phyloP scores from a whole-genome alignment of 1,140 invertebrate species.

The Scaptomyza hsui region DNA sequence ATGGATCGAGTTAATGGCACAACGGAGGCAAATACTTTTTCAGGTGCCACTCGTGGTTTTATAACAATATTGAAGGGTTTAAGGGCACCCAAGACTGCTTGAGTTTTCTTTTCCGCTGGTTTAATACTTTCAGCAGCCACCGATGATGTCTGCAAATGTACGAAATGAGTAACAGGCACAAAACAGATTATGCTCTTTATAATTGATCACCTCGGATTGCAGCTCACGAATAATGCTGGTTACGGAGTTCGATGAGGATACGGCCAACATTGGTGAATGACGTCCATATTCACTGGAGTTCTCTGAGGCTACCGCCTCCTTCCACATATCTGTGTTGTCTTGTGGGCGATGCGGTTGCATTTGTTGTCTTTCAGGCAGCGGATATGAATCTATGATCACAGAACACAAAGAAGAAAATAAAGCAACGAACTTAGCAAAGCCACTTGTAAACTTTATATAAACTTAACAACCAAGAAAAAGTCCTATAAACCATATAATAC shows the following conservation, averaged over 20 bases:
- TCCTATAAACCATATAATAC: neutral
- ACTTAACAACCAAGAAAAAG: neutral
- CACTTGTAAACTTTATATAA: neutral
- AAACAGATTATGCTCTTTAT: neutral
- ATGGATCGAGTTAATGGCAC: conserved; percentile 84
- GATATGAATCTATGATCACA: conserved; percentile 18
- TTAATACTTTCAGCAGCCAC: conserved; percentile 45
- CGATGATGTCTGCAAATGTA: conserved; percentile 47
- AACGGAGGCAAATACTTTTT: conserved; percentile 84
- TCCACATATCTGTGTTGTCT: conserved; percentile 38
- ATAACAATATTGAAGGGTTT: conserved; percentile 59
- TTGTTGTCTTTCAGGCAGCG: neutral
- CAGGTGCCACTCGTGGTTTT: conserved; percentile 75
- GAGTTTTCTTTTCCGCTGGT: conserved; percentile 8
- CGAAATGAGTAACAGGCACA: neutral
- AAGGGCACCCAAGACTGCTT: neutral
- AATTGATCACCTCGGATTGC: conserved; percentile 55
- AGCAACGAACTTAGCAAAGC: neutral
- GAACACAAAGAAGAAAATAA: neutral
- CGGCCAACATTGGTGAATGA: conserved; percentile 42
- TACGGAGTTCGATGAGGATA: conserved; percentile 66
- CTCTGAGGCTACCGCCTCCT: conserved; percentile 58
- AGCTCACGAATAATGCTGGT: conserved; percentile 60
- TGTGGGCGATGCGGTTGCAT: neutral
- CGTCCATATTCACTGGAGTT: conserved; percentile 69